A percentile compares a stretch with the other conserved stretches of the same genome.
These are phyloP conservation scores for Gorsachius goisagi DNA, from an alignment of 2,113 vertebrate species.

Conservation along the genomic window DNA sequence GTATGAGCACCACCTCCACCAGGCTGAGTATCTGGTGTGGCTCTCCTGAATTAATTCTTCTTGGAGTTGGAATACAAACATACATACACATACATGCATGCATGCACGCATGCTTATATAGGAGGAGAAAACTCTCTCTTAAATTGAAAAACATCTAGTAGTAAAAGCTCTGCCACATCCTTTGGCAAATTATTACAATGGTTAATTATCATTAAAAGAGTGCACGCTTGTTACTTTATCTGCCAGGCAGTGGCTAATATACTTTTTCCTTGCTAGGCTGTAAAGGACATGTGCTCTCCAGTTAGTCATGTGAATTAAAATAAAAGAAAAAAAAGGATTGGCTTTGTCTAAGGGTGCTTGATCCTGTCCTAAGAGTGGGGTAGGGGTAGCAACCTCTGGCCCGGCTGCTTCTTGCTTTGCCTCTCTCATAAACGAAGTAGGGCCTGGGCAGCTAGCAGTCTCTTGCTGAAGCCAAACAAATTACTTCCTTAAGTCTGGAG, in stretches of 20 bases:
- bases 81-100: no score
- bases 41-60: background rate
- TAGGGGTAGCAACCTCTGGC: background rate
- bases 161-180: background rate
- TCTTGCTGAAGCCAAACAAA: background rate
- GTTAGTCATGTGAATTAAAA: background rate
- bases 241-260: background rate
- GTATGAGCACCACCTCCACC: background rate
- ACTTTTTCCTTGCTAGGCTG: background rate
- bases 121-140: background rate
- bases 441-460: background rate
- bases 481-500: background rate
- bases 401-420: background rate
- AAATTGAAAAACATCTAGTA: background rate
- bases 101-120: background rate
- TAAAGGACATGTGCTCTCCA: background rate
- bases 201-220: background rate
- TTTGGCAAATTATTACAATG: background rate
- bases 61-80: background rate
- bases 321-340: no score
- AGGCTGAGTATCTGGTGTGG: background rate
- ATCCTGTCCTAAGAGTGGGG: background rate
- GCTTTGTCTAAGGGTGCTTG: background rate
- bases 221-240: background rate
- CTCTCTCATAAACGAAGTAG: background rate